Base-by-base conservation (phyloP, 1,140 invertebrate genomes). In the Heliconius hermathena region DNA sequence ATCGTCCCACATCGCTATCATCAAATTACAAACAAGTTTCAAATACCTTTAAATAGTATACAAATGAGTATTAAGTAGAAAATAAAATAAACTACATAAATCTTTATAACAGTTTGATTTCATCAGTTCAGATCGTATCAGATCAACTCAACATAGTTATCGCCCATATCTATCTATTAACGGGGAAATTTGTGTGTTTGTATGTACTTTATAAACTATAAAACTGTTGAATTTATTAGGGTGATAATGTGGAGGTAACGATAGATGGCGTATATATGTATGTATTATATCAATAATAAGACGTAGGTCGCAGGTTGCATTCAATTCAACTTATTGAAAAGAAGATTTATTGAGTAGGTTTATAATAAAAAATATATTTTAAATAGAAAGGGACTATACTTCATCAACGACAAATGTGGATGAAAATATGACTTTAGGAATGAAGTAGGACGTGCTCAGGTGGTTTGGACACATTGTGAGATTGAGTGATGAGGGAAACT, bases 1-100 rank as follows among this genome's bases (percentile, higher is more conserved):
- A 73, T 73, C 49, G 49, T 73, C 41, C 72, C 72, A 73, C 26
- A 49, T 77, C 20, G 11, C 60, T 66, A 16, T 66, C 60, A 66
- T 66, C 9, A 26, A 66, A 66, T 66, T 66, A 26, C 26, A 13
- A 66, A 66, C 60, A 26, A 66, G 22, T 13, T 66, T 29, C 22
- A 29, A 29, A 26, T 29, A 16, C 26, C 1, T 66, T 11, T 66
- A 29, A 66, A 66, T 66, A 66, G 22, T 66, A 66, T 66, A 66
- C 60, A 66, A 66, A 66, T 66, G 60, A 66, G 26, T 66, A 26
- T 66, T 11, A 29, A 66, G 13, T 66, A 66, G 26, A 66, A 66
- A 11, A 66, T 60, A 66, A 66, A 66, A 1, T 66, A 29, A 66
- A n/a, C 9, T 29, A 66, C 22, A 66, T 66, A 66, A 66, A 29